Conservation (phyloP, 2,797 vertebrate genomes). For the Uromys caudimaculatus region DNA sequence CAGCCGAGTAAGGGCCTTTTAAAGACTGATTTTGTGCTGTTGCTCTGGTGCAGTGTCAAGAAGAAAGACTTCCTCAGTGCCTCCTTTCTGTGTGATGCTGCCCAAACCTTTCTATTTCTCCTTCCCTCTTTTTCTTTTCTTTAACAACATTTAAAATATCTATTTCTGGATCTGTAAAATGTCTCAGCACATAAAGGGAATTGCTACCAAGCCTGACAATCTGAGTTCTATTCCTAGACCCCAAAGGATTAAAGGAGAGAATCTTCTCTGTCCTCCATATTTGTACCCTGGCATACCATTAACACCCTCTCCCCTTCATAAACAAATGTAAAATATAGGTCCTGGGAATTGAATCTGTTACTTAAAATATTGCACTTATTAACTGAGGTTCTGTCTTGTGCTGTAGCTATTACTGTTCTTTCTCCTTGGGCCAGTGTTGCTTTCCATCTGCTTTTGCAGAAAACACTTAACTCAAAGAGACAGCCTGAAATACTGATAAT, state of each 20-base stretch:
- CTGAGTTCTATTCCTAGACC: not conserved
- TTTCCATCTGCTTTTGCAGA: not conserved
- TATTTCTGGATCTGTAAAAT: not conserved
- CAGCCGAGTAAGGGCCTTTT: not conserved
- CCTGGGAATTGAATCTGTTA: no score
- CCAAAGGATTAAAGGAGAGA: not conserved
- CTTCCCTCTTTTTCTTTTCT: not conserved
- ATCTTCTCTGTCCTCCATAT: not conserved
- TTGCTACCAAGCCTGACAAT: not conserved
- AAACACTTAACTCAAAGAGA: not conserved
- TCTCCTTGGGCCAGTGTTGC: not conserved
- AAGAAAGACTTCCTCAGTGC: not conserved
- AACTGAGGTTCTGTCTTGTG: not conserved
- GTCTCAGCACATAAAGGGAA: not conserved
- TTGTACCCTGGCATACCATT: not conserved
- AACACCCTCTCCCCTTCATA: not conserved
- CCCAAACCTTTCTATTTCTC: not conserved
- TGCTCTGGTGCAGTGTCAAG: not conserved
- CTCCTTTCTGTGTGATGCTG: not conserved
- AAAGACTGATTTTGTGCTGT: not conserved
- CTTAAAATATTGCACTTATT: not conserved
- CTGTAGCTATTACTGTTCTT: not conserved
- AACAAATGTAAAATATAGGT: not conserved
- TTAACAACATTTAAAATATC: not conserved
- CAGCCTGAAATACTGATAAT: not conserved